Percentiles rank a stretch among this genome's conserved stretches.
Evolutionary conservation across 2,888 invertebrate species (phyloP).

Genomic region (Cheilosia soror): DNA sequence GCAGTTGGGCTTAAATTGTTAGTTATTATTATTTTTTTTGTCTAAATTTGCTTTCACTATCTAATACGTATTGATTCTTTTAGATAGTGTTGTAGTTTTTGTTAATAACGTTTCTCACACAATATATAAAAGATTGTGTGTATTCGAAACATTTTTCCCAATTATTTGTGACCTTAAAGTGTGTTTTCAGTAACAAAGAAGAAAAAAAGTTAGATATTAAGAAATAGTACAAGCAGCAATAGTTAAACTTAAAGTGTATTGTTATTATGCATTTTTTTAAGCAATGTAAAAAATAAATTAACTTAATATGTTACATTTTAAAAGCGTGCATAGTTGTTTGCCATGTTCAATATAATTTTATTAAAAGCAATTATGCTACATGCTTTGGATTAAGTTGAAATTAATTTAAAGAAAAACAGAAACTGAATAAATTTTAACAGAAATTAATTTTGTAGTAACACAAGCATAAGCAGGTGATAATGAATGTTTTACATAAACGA

Average conservation of each 20-base stretch:
- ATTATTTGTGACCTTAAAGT: slow-evolving; percentile 84
- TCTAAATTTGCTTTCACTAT: slow-evolving; percentile 50
- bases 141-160: slow-evolving; percentile 83
- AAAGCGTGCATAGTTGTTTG: slow-evolving; percentile 58
- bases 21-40: slow-evolving; percentile 17
- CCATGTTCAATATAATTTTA: slow-evolving; percentile 15
- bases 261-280: slow-evolving; percentile 12
- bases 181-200: slow-evolving; percentile 79
- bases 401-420: neutral
- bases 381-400: slow-evolving; percentile 25
- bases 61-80: slow-evolving; percentile 49
- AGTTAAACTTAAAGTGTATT: slow-evolving; percentile 11
- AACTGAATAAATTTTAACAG: slow-evolving; percentile 6
- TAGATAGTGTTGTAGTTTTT: slow-evolving; percentile 67
- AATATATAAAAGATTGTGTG: slow-evolving; percentile 74
- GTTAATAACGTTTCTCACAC: slow-evolving; percentile 65
- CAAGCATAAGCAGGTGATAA: slow-evolving; percentile 73
- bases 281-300: slow-evolving; percentile 5
- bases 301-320: slow-evolving; percentile 1
- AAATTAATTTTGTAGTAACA: slow-evolving; percentile 39
- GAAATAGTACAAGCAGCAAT: slow-evolving; percentile 54
- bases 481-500: slow-evolving; percentile 65
- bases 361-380: slow-evolving; percentile 44
- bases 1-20: slow-evolving; percentile 57
- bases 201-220: slow-evolving; percentile 24